A percentile compares a stretch with the other conserved stretches of the same genome.
These are phyloP conservation scores for Sarcophaga caerulescens DNA, from an alignment of 2,888 invertebrate species.

Conservation along the genomic window DNA sequence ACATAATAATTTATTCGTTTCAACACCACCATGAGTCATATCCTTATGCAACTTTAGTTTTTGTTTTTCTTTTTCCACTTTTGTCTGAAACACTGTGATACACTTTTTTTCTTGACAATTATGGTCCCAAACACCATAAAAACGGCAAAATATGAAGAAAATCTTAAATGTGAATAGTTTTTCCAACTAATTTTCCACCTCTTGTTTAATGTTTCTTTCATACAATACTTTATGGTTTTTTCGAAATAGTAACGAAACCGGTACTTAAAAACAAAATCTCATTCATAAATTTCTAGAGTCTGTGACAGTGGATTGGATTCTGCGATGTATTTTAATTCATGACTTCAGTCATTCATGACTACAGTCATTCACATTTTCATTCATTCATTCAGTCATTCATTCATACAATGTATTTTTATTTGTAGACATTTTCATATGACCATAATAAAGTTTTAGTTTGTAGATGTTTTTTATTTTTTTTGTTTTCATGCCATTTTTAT, in stretches of 20 bases:
- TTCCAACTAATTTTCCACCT: slow-evolving; percentile 59
- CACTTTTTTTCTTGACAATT: slow-evolving; percentile 48
- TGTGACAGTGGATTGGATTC: neutral
- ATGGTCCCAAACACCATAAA: slow-evolving; percentile 40
- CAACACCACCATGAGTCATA: slow-evolving; percentile 19
- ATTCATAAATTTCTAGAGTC: slow-evolving; percentile 61
- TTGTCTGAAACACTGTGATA: slow-evolving; percentile 3
- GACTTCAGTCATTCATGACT: too few relatives aligned
- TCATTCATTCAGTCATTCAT: slow-evolving; percentile 44
- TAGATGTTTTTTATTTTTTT: slow-evolving; percentile 9
- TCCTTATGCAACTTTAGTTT: slow-evolving; percentile 54
- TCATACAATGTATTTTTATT: slow-evolving; percentile 54
- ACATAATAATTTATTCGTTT: neutral
- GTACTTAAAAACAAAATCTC: slow-evolving; percentile 52
- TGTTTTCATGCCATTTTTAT: slow-evolving; percentile 32
- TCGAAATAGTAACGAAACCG: slow-evolving; percentile 54
- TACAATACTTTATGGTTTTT: slow-evolving; percentile 9
- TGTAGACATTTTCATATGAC: slow-evolving; percentile 49
- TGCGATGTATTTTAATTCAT: slow-evolving; percentile 43
- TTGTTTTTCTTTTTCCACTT: neutral
- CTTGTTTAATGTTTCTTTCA: neutral
- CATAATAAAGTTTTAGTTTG: slow-evolving; percentile 50
- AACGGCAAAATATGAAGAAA: slow-evolving; percentile 22
- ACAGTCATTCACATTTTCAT: slow-evolving; percentile 1
- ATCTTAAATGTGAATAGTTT: slow-evolving; percentile 12